Evolutionary conservation across 2,113 vertebrate genomes (phyloP).

Genomic region (Leptodactylus fuscus): DNA sequence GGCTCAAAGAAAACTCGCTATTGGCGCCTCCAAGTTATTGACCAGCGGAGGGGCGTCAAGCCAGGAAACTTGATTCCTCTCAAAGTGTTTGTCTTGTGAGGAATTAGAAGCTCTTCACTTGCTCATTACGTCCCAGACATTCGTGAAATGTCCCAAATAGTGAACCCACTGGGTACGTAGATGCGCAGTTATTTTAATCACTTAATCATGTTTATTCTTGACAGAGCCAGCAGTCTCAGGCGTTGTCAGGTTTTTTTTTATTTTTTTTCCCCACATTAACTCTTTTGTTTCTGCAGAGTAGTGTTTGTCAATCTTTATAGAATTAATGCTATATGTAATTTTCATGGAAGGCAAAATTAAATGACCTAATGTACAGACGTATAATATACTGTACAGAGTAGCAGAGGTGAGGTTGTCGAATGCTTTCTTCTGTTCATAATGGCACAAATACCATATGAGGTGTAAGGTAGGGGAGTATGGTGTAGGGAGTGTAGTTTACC

Average conservation of each 20-base stretch:
- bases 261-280: not conserved
- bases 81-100: slow-evolving; percentile 63
- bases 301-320: too few species aligned
- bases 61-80: slow-evolving; percentile 64
- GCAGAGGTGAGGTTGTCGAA: too few species aligned
- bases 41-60: slow-evolving; percentile 72
- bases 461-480: too few species aligned
- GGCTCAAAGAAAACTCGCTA: slow-evolving; percentile 77
- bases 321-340: too few species aligned
- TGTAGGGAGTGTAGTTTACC: too few species aligned
- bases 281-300: not conserved
- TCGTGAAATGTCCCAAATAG: slow-evolving; percentile 29
- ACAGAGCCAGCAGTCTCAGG: not conserved
- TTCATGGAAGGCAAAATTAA: too few species aligned
- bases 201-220: not conserved
- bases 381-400: too few species aligned
- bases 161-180: not conserved
- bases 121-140: slow-evolving; percentile 59
- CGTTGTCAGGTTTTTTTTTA: not conserved
- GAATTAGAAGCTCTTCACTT: slow-evolving; percentile 61
- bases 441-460: too few species aligned
- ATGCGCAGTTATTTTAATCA: not conserved
- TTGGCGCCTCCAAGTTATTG: slow-evolving; percentile 87
- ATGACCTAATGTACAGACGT: too few species aligned
- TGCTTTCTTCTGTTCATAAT: too few species aligned